These are phyloP conservation scores for Pachypsylla venusta DNA, from an alignment of 1,140 invertebrate genomes.

Conservation along the genomic window DNA sequence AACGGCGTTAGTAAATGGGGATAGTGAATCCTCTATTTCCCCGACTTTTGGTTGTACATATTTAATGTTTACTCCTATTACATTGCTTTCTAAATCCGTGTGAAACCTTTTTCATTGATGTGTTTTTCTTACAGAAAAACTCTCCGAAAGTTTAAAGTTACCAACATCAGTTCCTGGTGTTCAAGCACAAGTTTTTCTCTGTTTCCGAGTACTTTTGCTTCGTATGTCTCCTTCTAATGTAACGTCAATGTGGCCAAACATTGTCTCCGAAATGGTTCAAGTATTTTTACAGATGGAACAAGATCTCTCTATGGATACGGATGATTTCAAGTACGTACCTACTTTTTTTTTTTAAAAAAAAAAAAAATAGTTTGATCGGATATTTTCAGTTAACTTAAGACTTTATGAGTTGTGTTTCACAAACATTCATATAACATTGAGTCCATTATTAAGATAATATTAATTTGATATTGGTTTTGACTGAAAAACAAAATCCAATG, in stretches of 20 bases:
- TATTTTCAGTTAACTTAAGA: too few relatives aligned
- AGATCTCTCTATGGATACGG: slow-evolving; percentile 59
- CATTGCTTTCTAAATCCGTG: too few relatives aligned
- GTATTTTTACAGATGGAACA: slow-evolving; percentile 83
- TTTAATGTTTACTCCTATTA: too few relatives aligned
- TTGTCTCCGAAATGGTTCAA: slow-evolving; percentile 86
- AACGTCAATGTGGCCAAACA: slow-evolving; percentile 83
- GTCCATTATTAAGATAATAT: too few relatives aligned
- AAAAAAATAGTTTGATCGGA: not conserved
- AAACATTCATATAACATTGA: not conserved
- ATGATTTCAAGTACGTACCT: slow-evolving; percentile 54
- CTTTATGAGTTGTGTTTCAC: not conserved
- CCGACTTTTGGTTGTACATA: too few relatives aligned
- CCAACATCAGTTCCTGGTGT: slow-evolving; percentile 65
- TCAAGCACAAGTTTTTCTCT: slow-evolving; percentile 78
- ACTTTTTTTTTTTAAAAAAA: slow-evolving; percentile 11
- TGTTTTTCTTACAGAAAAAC: slow-evolving; percentile 46
- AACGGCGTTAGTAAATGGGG: too few relatives aligned
- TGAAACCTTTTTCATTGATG: slow-evolving; percentile 9
- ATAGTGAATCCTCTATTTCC: too few relatives aligned
- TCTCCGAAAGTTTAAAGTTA: slow-evolving; percentile 69
- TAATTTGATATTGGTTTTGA: too few relatives aligned
- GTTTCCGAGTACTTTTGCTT: slow-evolving; percentile 75
- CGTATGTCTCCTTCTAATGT: slow-evolving; percentile 75
- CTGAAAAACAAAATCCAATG: too few relatives aligned